Percentiles rank a stretch among this genome's conserved stretches.
Conservation (phyloP, 1,140 invertebrate genomes). For the Calephelis virginiensis region DNA sequence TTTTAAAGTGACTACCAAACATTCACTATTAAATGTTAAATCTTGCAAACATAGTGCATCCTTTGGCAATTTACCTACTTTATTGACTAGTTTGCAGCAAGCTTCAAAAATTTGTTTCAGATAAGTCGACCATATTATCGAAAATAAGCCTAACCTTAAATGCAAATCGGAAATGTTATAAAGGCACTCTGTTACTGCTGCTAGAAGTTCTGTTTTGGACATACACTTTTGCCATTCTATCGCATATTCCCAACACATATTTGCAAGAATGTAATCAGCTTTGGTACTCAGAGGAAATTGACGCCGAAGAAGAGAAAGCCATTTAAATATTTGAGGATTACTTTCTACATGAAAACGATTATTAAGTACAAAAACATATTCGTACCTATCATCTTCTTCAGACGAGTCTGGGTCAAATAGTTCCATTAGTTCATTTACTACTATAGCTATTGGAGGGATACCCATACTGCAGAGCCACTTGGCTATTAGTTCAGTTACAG, state of each 20-base stretch:
- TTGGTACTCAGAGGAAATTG: constrained; percentile 93
- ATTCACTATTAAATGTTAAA: constrained; percentile 84
- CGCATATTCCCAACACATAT: constrained; percentile 94
- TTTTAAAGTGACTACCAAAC: constrained; percentile 84
- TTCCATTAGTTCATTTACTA: constrained; percentile 61
- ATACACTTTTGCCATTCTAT: constrained; percentile 91
- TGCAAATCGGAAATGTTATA: constrained; percentile 80
- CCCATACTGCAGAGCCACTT: constrained; percentile 88
- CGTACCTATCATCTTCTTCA: constrained; percentile 43
- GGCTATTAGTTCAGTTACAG: constrained; percentile 89
- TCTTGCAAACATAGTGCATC: constrained; percentile 88
- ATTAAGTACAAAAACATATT: constrained; percentile 58
- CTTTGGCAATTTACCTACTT: constrained; percentile 92
- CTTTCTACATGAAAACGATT: constrained; percentile 50
- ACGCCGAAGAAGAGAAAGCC: constrained; percentile 81
- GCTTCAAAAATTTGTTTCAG: constrained; percentile 87
- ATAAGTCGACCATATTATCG: constrained; percentile 92
- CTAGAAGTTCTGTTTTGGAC: constrained; percentile 81
- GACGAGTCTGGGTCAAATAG: constrained; percentile 26
- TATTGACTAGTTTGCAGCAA: constrained; percentile 89
- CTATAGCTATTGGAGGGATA: constrained; percentile 80
- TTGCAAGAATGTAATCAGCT: constrained; percentile 87
- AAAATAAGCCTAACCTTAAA: constrained; percentile 87
- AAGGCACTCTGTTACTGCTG: constrained; percentile 82
- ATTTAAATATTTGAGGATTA: constrained; percentile 76